Conservation (phyloP, 2,113 vertebrate species). For the Microtus richardsoni region DNA sequence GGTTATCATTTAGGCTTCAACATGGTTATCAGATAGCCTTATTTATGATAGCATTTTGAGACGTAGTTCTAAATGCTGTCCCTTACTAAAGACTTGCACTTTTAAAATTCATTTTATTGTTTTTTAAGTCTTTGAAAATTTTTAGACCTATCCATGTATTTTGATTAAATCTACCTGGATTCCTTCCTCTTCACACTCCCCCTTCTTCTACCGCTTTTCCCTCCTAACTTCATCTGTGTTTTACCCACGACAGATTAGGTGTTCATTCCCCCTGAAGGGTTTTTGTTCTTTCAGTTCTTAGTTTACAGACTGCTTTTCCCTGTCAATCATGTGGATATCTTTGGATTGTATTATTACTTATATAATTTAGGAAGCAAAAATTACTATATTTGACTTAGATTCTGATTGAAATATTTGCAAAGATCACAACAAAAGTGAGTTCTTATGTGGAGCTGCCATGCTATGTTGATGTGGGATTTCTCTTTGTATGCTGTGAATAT, state of each 20-base stretch:
- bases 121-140: neutral
- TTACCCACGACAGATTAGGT: neutral
- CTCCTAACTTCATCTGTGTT: neutral
- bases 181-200: too few relatives aligned
- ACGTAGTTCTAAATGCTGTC: slow-evolving; percentile 12
- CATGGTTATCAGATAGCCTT: slow-evolving; percentile 57
- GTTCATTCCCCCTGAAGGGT: neutral
- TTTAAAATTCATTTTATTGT: neutral
- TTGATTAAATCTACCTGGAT: neutral
- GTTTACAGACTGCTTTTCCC: neutral
- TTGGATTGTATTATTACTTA: slow-evolving; percentile 25
- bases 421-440: neutral
- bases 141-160: neutral
- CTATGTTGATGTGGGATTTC: too few relatives aligned
- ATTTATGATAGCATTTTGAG: slow-evolving; percentile 23
- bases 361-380: neutral
- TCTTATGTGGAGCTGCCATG: neutral
- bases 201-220: neutral
- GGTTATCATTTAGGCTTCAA: slow-evolving; percentile 57
- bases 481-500: too few relatives aligned
- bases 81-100: neutral
- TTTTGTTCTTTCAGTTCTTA: neutral
- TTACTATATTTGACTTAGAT: neutral
- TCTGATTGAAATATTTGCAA: slow-evolving; percentile 23
- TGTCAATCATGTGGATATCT: too few relatives aligned